phyloP scores from a whole-genome alignment of 2,888 invertebrate genomes.

The Meiosimyza platycephala region DNA sequence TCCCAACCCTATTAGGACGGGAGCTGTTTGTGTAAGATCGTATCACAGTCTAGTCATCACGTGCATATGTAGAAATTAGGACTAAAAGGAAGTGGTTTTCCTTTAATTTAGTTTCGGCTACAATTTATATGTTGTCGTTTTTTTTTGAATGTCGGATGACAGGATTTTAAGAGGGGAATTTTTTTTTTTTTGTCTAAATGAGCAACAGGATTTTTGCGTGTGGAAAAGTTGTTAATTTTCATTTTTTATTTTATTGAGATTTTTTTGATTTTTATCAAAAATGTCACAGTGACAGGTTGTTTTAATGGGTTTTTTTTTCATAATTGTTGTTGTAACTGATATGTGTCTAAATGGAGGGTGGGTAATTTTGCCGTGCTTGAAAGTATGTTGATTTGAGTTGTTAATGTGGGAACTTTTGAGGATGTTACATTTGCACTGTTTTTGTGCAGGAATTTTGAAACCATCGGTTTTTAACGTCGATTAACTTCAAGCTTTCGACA shows the following conservation, averaged over 20 bases:
- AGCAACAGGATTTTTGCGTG: slow-evolving; percentile 44
- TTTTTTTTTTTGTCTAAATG: slow-evolving; percentile 12
- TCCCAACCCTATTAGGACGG: background rate
- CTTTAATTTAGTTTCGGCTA: slow-evolving; percentile 40
- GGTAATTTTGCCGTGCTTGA: too few species aligned
- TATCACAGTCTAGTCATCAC: slow-evolving; percentile 32
- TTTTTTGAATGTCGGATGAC: background rate
- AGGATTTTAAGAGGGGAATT: slow-evolving; percentile 7
- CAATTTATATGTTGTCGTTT: slow-evolving; percentile 22
- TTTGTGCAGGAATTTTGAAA: too few species aligned
- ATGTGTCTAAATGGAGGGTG: too few species aligned
- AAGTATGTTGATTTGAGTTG: too few species aligned
- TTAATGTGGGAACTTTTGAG: too few species aligned
- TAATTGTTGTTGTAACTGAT: background rate
- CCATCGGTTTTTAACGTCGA: too few species aligned
- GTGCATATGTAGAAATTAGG: slow-evolving; percentile 35
- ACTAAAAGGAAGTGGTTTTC: slow-evolving; percentile 42
- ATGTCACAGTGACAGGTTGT: slow-evolving; percentile 34
- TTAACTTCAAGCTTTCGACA: too few species aligned
- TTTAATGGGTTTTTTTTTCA: background rate
- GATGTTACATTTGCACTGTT: too few species aligned
- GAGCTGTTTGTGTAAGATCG: slow-evolving; percentile 25
- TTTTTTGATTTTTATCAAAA: slow-evolving; percentile 31
- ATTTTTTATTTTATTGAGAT: slow-evolving; percentile 2
- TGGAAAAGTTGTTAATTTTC: slow-evolving; percentile 41